Evolutionary conservation across 2,888 invertebrate species (phyloP).

Genomic region (Lampropteryx suffumata): DNA sequence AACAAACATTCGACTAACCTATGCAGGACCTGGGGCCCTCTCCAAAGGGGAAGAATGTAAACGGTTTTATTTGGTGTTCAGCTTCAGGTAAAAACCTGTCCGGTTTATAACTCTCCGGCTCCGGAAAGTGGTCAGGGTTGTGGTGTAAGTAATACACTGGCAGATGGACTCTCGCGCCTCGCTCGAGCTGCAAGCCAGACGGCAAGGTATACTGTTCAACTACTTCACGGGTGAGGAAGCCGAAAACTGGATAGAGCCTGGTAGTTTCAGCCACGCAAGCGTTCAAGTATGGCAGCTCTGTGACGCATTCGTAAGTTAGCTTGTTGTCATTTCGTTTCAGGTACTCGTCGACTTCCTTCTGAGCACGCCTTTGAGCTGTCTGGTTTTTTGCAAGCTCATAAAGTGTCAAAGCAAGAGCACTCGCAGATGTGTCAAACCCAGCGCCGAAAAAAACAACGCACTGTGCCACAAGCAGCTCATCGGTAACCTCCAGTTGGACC

Average conservation of each 20-base stretch:
- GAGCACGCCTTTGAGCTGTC: conserved; percentile 40
- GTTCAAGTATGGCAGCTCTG: conserved; percentile 48
- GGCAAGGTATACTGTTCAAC: conserved; percentile 53
- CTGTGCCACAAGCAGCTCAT: conserved; percentile 73
- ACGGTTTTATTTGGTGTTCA: conserved; percentile 43
- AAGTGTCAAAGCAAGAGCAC: conserved; percentile 43
- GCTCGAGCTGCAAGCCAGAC: conserved; percentile 47
- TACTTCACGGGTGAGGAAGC: conserved; percentile 44
- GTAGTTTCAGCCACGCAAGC: conserved; percentile 50
- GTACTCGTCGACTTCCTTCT: conserved; percentile 51
- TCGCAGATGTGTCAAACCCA: conserved; percentile 56
- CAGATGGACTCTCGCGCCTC: conserved; percentile 48
- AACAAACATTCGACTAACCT: conserved; percentile 40
- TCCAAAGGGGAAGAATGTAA: conserved; percentile 55
- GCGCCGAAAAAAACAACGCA: conserved; percentile 71
- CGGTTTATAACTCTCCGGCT: conserved; percentile 50
- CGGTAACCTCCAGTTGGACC: conserved; percentile 45
- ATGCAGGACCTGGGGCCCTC: conserved; percentile 57
- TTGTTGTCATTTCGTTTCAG: conserved; percentile 37
- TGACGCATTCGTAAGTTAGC: conserved; percentile 47
- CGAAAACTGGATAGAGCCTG: conserved; percentile 49
- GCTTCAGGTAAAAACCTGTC: conserved; percentile 51
- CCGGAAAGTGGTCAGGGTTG: conserved; percentile 47
- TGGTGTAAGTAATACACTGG: conserved; percentile 52
- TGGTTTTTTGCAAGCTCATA: conserved; percentile 52